Conservation (phyloP, 30 jellyfish, hydroid and myxozoan species). For the Phacellophora camtschatica region DNA sequence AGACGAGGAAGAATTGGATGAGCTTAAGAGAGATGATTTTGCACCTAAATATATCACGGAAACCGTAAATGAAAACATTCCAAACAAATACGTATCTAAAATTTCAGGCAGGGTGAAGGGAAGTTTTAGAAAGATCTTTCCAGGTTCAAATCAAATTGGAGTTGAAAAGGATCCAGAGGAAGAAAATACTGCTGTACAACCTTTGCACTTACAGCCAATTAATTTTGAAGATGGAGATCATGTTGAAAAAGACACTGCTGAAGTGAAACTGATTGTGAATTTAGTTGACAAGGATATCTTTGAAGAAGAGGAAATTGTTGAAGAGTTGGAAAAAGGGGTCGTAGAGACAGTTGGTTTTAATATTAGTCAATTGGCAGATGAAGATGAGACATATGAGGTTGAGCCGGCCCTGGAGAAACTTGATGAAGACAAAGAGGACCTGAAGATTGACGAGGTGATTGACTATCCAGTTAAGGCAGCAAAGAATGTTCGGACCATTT, state of each 20-base stretch:
- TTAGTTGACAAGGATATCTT: not conserved
- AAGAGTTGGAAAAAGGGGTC: not conserved
- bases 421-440: not conserved
- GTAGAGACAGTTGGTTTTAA: constrained; percentile 1
- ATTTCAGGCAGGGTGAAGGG: not conserved
- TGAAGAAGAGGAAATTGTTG: constrained; percentile 1
- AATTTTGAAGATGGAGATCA: not conserved
- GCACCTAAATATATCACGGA: not conserved
- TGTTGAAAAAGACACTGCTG: not conserved
- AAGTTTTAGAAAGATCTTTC: not conserved
- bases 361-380: not conserved
- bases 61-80: not conserved
- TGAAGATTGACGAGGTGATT: not conserved
- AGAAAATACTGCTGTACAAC: not conserved
- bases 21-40: not conserved
- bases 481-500: not conserved
- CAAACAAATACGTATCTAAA: not conserved
- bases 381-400: not conserved
- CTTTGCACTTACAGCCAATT: not conserved
- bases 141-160: not conserved
- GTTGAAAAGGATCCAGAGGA: not conserved
- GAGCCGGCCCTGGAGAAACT: not conserved
- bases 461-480: not conserved
- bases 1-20: not conserved
- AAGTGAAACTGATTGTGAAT: not conserved